phyloP scores from a whole-genome alignment of 2,888 invertebrate genomes.

The Cryptocephalus moraei region DNA sequence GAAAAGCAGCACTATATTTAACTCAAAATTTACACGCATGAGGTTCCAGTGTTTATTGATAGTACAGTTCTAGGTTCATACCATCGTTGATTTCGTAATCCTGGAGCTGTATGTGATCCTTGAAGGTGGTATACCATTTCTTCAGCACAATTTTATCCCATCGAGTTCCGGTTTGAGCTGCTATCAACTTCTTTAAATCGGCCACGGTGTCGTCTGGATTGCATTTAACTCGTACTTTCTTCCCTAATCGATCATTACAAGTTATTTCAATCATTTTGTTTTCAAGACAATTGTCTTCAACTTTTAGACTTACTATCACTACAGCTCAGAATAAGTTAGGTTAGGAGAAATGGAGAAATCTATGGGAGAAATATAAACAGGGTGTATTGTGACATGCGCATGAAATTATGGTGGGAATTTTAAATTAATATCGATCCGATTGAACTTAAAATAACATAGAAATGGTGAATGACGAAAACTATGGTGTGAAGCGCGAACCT shows the following conservation, averaged over 20 bases:
- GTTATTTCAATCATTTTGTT: slow-evolving; percentile 91
- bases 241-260: slow-evolving; percentile 96
- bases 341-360: no score
- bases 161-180: slow-evolving; percentile 96
- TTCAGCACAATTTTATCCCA: slow-evolving; percentile 97
- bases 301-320: no score
- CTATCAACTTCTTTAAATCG: slow-evolving; percentile 95
- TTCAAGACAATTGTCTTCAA: no score
- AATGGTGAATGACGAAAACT: no score
- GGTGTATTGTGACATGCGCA: no score
- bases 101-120: slow-evolving; percentile 92
- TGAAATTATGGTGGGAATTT: no score
- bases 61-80: slow-evolving; percentile 96
- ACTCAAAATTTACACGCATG: neutral
- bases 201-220: slow-evolving; percentile 97
- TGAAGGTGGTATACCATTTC: slow-evolving; percentile 99
- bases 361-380: no score
- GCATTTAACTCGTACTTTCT: slow-evolving; percentile 97
- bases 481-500: no score
- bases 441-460: no score
- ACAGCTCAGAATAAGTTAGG: no score
- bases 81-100: slow-evolving; percentile 99
- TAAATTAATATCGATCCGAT: no score
- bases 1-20: no score
- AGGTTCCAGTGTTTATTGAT: slow-evolving; percentile 64